Evolutionary conservation across 2,113 vertebrate genomes (phyloP), one percentile per base, ranked within the genome.

Genomic region (Odontophorus gujanensis): DNA sequence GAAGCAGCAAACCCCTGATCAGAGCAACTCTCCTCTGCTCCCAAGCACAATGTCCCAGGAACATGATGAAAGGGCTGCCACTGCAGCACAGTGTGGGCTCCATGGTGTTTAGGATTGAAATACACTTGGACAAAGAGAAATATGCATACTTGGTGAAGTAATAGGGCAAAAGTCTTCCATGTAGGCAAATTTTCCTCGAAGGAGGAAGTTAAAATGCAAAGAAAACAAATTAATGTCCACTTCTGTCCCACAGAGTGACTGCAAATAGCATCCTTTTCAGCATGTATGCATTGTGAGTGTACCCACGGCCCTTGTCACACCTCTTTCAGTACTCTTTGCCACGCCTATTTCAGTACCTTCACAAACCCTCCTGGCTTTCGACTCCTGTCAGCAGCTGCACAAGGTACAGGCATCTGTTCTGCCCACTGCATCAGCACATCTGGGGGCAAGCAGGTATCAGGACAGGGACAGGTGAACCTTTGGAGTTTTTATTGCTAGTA

Each of bases 161-260:
- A 47, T 51, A 76, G 85, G 63, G 67, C 73, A 95, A 94, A 89
- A 92, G 57, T 81, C 67, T 93, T 95, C 77, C 42, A 13, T 11
- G 77, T 59, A 87, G 74, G 91, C 91, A 94, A 51, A 92, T 95
- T 90, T 94, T 81, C 58, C 68, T 74, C 1, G 2, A 83, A 96
- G 79, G 58, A 69, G 84, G 96, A 97, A 95, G 83, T 63, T 61
- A 83, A 81, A 81, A 69, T 17, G 57, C 13, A 19, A 43, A 77
- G 10, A 43, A 92, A 89, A 71, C 42, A 40, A 15, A 78, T 90
- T 92, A 17, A 50, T 77, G 67, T 62, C 38, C 2, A 1, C 61
- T 89, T 81, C 36, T 83, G 43, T 53, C 59, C 59, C 20, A 36
- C 0, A 57, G 24, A 57, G 30, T 48, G n/a, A 85, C 81, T 78